These are phyloP conservation scores for Serrognathus titanus DNA, from an alignment of 2,888 invertebrate genomes.

Conservation along the genomic window DNA sequence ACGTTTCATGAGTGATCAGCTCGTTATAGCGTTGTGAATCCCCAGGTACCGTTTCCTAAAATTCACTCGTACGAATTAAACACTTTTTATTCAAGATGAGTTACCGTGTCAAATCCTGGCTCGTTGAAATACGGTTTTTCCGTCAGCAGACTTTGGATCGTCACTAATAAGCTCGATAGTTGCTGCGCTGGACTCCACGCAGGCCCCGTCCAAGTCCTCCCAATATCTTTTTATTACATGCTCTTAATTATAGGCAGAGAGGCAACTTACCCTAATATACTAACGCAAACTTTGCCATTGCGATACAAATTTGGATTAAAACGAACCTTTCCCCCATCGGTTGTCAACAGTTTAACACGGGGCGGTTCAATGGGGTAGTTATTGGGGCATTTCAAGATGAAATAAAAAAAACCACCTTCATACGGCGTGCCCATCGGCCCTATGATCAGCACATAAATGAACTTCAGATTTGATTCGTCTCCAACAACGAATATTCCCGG, in stretches of 20 bases:
- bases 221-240: slow-evolving; percentile 1
- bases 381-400: slow-evolving; percentile 53
- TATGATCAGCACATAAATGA: slow-evolving; percentile 56
- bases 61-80: not conserved
- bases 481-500: slow-evolving; percentile 56
- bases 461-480: slow-evolving; percentile 53
- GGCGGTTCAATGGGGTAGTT: slow-evolving; percentile 58
- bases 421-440: slow-evolving; percentile 62
- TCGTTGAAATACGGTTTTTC: slow-evolving; percentile 64
- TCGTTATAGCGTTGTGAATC: slow-evolving; percentile 52
- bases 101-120: slow-evolving; percentile 57
- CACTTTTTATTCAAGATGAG: not conserved
- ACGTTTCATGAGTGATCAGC: slow-evolving; percentile 55
- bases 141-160: slow-evolving; percentile 59
- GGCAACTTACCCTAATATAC: slow-evolving; percentile 52
- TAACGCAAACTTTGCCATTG: slow-evolving; percentile 58
- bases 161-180: slow-evolving; percentile 53
- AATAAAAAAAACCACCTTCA: slow-evolving; percentile 55
- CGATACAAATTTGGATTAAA: slow-evolving; percentile 63
- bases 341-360: slow-evolving; percentile 57
- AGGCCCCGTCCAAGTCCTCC: slow-evolving; percentile 56
- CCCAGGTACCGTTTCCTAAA: slow-evolving; percentile 50
- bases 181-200: slow-evolving; percentile 57
- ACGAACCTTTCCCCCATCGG: slow-evolving; percentile 55
- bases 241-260: not conserved